Conservation (phyloP, 2,797 vertebrate species). For the Pyrocephalus nanus region DNA sequence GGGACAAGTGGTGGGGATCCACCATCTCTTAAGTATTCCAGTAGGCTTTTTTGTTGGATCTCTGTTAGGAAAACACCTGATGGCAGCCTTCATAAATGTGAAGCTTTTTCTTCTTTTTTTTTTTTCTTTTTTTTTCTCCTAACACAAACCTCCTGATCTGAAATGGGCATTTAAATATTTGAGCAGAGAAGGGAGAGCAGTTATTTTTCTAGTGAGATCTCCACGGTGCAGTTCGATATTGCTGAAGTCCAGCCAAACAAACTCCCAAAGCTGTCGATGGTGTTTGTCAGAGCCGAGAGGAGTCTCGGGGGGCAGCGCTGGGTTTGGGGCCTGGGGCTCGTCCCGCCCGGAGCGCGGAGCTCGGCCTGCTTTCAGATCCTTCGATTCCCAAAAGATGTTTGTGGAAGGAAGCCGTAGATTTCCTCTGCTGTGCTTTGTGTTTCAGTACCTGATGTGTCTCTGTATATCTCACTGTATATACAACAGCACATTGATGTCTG, state of each 20-base stretch:
- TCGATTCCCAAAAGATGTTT: conserved; percentile 21
- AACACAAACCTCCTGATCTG: neutral
- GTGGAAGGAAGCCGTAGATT: conserved; percentile 79
- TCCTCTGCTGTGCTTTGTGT: conserved; percentile 81
- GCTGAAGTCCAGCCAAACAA: conserved; percentile 60
- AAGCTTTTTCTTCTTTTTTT: neutral
- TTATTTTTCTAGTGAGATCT: neutral
- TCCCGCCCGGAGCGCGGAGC: neutral
- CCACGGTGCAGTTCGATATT: neutral
- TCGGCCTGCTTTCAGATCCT: conserved; percentile 5
- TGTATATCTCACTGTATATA: conserved; percentile 75
- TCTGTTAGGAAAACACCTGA: neutral
- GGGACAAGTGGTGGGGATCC: neutral
- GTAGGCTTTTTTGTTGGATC: conserved; percentile 14
- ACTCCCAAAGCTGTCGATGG: conserved; percentile 28
- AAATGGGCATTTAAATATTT: neutral
- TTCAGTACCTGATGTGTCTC: conserved; percentile 82
- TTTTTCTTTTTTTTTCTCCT: neutral
- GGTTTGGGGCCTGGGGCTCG: neutral
- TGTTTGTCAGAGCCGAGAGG: neutral
- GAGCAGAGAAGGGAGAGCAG: neutral
- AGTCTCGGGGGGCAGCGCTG: neutral
- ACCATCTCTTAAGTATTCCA: neutral
- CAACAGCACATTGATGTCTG: conserved; percentile 74
- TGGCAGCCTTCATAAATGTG: neutral